Evolutionary conservation across 1,140 invertebrate species (phyloP).

Genomic region (Dendrolimus punctatus): DNA sequence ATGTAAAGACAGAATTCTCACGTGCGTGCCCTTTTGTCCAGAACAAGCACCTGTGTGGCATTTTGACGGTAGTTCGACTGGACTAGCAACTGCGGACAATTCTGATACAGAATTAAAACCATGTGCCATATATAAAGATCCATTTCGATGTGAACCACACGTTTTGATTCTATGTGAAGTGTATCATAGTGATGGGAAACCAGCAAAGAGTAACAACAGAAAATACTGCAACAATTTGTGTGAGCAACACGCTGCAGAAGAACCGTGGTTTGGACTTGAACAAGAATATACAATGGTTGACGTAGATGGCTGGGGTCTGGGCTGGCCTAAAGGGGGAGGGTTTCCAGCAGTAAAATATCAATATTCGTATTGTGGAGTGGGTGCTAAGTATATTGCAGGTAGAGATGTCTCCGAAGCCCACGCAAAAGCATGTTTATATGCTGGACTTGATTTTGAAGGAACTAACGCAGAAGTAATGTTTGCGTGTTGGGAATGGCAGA

Average conservation of each 20-base stretch:
- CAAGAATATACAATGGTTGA: conserved; percentile 90
- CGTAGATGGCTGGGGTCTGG: conserved; percentile 83
- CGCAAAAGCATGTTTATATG: conserved; percentile 83
- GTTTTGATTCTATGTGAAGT: conserved; percentile 89
- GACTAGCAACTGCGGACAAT: conserved; percentile 82
- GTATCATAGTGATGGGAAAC: conserved; percentile 42
- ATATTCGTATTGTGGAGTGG: conserved; percentile 87
- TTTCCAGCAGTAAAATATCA: conserved; percentile 75
- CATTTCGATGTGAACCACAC: conserved; percentile 91
- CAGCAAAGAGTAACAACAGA: conserved; percentile 81
- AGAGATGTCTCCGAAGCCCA: conserved; percentile 88
- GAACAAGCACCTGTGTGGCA: conserved; percentile 93
- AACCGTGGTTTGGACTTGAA: conserved; percentile 96
- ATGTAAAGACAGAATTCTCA: conserved; percentile 85
- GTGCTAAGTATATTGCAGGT: conserved; percentile 92
- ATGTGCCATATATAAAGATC: conserved; percentile 92
- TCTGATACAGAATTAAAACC: conserved; percentile 93
- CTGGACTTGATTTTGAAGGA: conserved; percentile 92
- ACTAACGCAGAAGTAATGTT: conserved; percentile 98
- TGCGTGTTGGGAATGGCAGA: conserved; percentile 83
- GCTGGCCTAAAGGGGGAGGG: conserved; percentile 91
- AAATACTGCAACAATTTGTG: conserved; percentile 82
- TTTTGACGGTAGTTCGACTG: conserved; percentile 94
- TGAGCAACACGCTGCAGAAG: conserved; percentile 79
- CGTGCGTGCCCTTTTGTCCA: conserved; percentile 77